Evolutionary conservation across 2,113 vertebrate genomes (phyloP).

Genomic region (Petroica traversi): DNA sequence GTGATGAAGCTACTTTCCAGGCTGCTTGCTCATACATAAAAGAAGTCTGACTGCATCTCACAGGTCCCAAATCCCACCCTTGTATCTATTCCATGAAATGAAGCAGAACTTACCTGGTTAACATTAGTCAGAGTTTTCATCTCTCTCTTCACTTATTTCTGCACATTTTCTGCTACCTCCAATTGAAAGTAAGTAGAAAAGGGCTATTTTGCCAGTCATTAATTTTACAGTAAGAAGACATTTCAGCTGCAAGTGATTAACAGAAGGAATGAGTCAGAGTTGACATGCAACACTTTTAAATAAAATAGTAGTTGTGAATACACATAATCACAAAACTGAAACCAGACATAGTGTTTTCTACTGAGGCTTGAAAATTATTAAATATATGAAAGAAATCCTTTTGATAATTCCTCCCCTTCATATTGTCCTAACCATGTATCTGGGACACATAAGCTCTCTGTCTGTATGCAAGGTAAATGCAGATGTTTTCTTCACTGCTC

Average conservation of each 20-base stretch:
- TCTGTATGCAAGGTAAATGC: background rate
- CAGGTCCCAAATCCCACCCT: background rate
- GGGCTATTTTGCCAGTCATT: background rate
- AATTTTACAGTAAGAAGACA: background rate
- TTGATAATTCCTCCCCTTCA: background rate
- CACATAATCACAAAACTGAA: background rate
- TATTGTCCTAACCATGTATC: background rate
- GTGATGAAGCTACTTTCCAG: background rate
- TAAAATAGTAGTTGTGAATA: background rate
- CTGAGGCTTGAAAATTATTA: background rate
- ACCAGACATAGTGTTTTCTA: background rate
- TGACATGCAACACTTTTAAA: background rate
- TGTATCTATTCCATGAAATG: background rate
- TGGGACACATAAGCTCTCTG: background rate
- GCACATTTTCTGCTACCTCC: background rate
- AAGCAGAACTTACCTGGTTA: background rate
- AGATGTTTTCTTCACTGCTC: background rate
- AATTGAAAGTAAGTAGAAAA: background rate
- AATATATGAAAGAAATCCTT: background rate
- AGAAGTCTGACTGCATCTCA: background rate
- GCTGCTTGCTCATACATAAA: background rate
- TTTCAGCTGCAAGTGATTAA: background rate
- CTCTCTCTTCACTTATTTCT: background rate
- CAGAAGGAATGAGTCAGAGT: background rate
- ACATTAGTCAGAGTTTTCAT: background rate